Conservation (phyloP, 2,888 invertebrate genomes). For the Aquatica leii region DNA sequence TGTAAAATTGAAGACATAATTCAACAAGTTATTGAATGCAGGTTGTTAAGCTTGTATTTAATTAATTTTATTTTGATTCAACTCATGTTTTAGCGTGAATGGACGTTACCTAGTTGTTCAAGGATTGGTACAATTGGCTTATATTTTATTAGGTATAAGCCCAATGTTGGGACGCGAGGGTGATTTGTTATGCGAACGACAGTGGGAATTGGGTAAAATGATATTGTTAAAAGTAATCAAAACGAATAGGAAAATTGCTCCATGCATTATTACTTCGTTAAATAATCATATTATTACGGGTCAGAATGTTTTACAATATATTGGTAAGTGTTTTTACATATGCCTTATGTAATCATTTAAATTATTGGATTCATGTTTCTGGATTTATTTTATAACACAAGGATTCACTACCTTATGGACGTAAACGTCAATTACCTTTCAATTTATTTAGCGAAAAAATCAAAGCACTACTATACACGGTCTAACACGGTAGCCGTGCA, state of each 20-base stretch:
- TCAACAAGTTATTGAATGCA: conserved; percentile 60
- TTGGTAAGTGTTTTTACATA: conserved; percentile 60
- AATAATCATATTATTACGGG: conserved; percentile 66
- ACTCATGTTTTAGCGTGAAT: conserved; percentile 39
- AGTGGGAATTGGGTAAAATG: conserved; percentile 64
- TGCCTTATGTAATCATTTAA: too few relatives aligned
- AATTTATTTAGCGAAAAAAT: too few relatives aligned
- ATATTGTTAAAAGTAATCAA: conserved; percentile 68
- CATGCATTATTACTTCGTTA: conserved; percentile 65
- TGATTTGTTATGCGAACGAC: conserved; percentile 53
- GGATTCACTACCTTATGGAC: too few relatives aligned
- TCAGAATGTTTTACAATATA: conserved; percentile 66
- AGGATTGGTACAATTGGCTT: conserved; percentile 60
- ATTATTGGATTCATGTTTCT: too few relatives aligned
- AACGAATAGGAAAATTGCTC: conserved; percentile 64
- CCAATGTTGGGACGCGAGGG: conserved; percentile 50
- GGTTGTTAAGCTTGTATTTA: conserved; percentile 52
- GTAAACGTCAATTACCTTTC: too few relatives aligned
- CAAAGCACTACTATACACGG: too few relatives aligned
- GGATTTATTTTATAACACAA: too few relatives aligned
- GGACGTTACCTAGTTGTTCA: conserved; percentile 62
- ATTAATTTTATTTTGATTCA: neutral
- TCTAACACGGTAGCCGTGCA: too few relatives aligned
- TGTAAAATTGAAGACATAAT: conserved; percentile 59
- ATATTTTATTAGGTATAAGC: conserved; percentile 56